Base-by-base conservation (phyloP, 35 echinoderm and acorn worm genomes). In the Lytechinus pictus region DNA sequence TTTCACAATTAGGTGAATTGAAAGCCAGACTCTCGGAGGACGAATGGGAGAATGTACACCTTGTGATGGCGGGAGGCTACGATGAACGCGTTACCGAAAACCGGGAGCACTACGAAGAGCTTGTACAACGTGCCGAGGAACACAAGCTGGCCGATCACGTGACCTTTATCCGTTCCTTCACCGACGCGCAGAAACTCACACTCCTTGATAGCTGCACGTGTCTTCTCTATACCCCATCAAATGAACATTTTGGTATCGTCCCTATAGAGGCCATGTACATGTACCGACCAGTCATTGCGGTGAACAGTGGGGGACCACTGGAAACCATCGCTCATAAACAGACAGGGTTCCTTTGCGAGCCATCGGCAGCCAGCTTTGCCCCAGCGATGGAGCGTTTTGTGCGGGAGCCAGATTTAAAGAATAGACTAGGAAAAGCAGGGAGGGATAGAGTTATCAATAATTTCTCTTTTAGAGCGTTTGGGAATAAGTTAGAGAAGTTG, bases 251-350 rank as follows among this genome's bases (percentile, higher is more conserved):
- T 94, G 98, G 98, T 9, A 99, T 99, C 53, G 98, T 99, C 0
- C 98, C 98, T 3, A 99, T 99, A 11, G 98, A 99, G 54, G 97
- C 98, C 10, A 99, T 99, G 98, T 99, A 99, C 95, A 98, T 98
- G 97, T 95, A 92, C 33, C 95, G 97, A 8, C 98, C 98, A 6
- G 98, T 99, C 16, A 98, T 99, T 16, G 98, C 98, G 11, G 98
- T 99, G 11, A 99, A 98, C 91, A 99, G 98, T 89, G 98, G 98
- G 2, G 98, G 98, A 16, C 98, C 98, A 13, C 94, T 99, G 13
- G 98, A 99, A 95, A 98, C 98, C 16, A 92, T 99, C 9, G 96
- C 92, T 10, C 93, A 97, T 86, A 56, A 54, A 27, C 27, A 97
- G 61, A 99, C 98, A 53, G 98, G 98, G 9, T 99, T 94, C 55